Evolutionary conservation across 2,113 vertebrate genomes (phyloP), one percentile per base, ranked within the genome.

Genomic region (Cercocebus atys): DNA sequence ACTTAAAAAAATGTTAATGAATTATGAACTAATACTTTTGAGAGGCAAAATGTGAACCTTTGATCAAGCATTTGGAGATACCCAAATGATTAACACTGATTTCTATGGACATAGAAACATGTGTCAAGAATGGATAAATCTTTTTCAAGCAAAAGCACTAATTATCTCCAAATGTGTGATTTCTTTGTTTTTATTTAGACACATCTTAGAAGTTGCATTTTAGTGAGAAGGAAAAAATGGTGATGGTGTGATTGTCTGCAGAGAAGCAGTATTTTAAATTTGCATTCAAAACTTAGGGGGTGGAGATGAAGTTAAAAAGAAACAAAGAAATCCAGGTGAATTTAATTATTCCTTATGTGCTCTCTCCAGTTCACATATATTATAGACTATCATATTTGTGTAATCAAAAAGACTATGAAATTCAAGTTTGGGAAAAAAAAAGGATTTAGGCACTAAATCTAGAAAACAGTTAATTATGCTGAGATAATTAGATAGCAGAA

Each of bases 401-500:
- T 95, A 97, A 96, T 97, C 94, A 97, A 95, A 94, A 85, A 73
- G 8, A 43, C 35, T 80, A 96, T 85, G 10, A 96, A 98, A 97
- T 93, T 35, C 38, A 83, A 92, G 8, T 92, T 96, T 45, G 43
- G 59, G 16, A 25, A 79, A 97, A 25, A 97, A 97, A 97, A 43
- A 22, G n/a, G 83, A 95, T 84, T 85, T 97, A 94, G 93, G 84
- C 45, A 75, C 87, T 98, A 97, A 98, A 98, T 96, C 93, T 91
- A 97, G 88, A 97, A 98, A 98, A 95, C 66, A 91, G 97, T 96
- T 96, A 96, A 97, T 98, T 97, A 76, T 94, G 75, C 94, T 97
- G 72, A 96, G 75, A 95, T 87, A 98, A 98, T 93, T 97, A 93
- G 93, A 68, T 14, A 95, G 88, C 92, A 93, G 81, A 96, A 98